Evolutionary conservation across 2,888 invertebrate species (phyloP), one percentile per base, ranked within the genome.

Genomic region (Apotomis capreana): DNA sequence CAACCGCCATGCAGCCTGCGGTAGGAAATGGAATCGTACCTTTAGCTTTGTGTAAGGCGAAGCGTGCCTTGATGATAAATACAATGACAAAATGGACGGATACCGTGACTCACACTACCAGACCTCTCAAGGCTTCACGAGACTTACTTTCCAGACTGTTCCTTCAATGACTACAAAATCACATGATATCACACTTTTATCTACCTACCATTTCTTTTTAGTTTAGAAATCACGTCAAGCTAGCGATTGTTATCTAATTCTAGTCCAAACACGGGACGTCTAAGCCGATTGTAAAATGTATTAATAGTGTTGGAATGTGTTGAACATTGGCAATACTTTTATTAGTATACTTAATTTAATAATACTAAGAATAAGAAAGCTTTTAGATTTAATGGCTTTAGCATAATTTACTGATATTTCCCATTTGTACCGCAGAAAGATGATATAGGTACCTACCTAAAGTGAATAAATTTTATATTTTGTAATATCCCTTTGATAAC

Each of bases 41-140:
- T 26, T 26, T 26, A 70, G 59, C 70, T 74, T 15, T 76, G 73
- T 77, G 63, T 61, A 69, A 76, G 73, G 76, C 76, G 64, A 76
- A 75, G 78, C 78, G 77, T 76, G 69, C 54, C 52, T 69, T 52
- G 36, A 58, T 67, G 61, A 69, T 68, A 55, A 26, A 61, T 73
- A 61, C 76, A 75, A 75, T 76, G 74, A 75, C 73, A 73, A 73
- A 69, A 76, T 78, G 82, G 82, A 82, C 81, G 82, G 82, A 81
- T 77, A 70, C 74, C 58, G 68, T 72, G 58, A 72, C 44, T 63
- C 55, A 62, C 10, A 36, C 51, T 36, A 60, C 52, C 57, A 37
- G 44, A 15, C 63, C 65, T 67, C 44, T 61, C 57, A 51, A 60
- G 57, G 36, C 54, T 60, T 36, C 49, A 26, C 12, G 40, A 46